These are phyloP conservation scores for Sarcophaga rosellei DNA, from an alignment of 2,888 invertebrate genomes.

Conservation along the genomic window DNA sequence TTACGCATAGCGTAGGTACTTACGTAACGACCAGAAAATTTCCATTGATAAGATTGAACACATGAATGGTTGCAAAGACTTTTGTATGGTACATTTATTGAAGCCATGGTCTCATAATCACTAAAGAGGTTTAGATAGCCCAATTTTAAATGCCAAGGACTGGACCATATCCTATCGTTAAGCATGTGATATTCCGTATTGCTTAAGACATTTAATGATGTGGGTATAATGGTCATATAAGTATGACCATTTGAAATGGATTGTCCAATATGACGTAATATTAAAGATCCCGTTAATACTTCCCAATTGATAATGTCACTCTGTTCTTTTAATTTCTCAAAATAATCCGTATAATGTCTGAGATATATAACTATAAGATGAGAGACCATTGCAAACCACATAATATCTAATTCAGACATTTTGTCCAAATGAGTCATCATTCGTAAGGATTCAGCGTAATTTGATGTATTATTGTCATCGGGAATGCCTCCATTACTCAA, in stretches of 20 bases:
- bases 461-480: constrained; percentile 33
- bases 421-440: constrained; percentile 87
- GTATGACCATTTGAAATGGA: constrained; percentile 89
- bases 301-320: constrained; percentile 80
- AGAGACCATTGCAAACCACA: constrained; percentile 87
- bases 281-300: constrained; percentile 83
- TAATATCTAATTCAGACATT: constrained; percentile 85
- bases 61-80: constrained; percentile 98
- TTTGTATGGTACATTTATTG: constrained; percentile 92
- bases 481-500: constrained; percentile 20
- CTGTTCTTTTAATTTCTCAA: constrained; percentile 81
- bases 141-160: constrained; percentile 71
- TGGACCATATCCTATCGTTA: constrained; percentile 73
- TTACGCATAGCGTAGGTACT: constrained; percentile 87
- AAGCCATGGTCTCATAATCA: constrained; percentile 83
- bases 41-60: constrained; percentile 89
- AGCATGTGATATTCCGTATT: constrained; percentile 68
- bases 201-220: constrained; percentile 11
- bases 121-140: constrained; percentile 74
- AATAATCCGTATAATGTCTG: constrained; percentile 85
- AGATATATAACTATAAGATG: constrained; percentile 86
- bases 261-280: constrained; percentile 90
- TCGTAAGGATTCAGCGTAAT: constrained; percentile 70
- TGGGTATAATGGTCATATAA: constrained; percentile 78
- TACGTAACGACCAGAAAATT: constrained; percentile 87